Base-by-base conservation (phyloP, 1,140 invertebrate genomes). In the Dendroctonus ponderosae region DNA sequence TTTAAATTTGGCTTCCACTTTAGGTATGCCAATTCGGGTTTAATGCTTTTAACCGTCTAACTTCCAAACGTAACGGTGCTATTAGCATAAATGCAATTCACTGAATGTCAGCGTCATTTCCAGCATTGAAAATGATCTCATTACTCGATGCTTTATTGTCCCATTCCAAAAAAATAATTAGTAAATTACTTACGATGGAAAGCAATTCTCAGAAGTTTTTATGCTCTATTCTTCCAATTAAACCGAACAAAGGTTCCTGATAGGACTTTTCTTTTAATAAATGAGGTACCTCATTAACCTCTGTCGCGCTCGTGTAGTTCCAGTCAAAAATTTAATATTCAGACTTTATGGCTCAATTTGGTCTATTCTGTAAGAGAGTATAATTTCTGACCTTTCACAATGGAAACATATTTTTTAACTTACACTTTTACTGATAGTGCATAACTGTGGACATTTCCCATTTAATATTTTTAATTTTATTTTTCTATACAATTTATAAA, bases 221-320 rank as follows among this genome's bases (percentile, higher is more conserved):
- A 40, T 37, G 52, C 12, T 38, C 15, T 26, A 58, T 15, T 42
- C 6, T 58, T 58, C 42, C 54, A 58, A 58, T 58, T 58, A 58
- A 58, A 26, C n/a, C 41, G 6, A 58, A 42, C 12, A 58, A 58
- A 58, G 15, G 15, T 42, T 58, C 12, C 12, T 58, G 43, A 58
- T 42, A 44, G 54, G 54, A 11, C 6, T 43, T n/a, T 58, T 58
- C 43, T 51, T 62, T 62, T 62, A 43, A 62, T 50, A 50, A 62
- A 62, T 62, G 59, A 42, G 38, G 59, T 40, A 41, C 59, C 59
- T 62, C 49, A 51, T 62, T 62, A 62, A 62, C 44, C 59, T 62
- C 38, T 12, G 52, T 53, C 6, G 39, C 26, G 52, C 39, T 53
- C 26, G 15, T 53, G 52, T 38, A 53, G 7, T 39, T 38, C 26